These are phyloP conservation scores for Cyphomyrus discorhynchus DNA, from an alignment of 2,113 vertebrate genomes.

Conservation along the genomic window DNA sequence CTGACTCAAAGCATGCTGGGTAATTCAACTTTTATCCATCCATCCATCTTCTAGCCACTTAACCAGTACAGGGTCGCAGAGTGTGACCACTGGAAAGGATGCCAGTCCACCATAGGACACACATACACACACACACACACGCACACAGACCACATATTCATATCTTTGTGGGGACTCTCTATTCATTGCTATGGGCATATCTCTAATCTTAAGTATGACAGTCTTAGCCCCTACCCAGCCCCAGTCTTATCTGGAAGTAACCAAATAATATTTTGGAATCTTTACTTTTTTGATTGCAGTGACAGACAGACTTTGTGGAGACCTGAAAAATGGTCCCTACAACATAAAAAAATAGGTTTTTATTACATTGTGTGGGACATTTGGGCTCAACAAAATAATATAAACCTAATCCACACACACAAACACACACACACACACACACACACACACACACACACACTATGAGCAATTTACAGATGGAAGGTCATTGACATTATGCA, in stretches of 20 bases:
- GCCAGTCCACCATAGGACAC: neutral
- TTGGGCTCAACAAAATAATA: neutral
- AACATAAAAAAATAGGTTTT: neutral
- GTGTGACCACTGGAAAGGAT: neutral
- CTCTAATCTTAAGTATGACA: neutral
- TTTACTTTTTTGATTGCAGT: neutral
- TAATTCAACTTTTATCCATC: neutral
- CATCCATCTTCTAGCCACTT: neutral
- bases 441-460: neutral
- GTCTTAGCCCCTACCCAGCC: neutral
- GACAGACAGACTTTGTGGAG: neutral
- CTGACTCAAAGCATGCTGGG: neutral
- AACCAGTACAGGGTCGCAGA: neutral
- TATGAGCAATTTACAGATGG: neutral
- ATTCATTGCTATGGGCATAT: neutral
- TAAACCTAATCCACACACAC: neutral
- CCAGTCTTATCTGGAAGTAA: neutral
- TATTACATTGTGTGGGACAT: neutral
- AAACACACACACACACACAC: neutral
- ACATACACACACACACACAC: neutral
- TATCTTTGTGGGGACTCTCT: neutral
- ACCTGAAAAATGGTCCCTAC: too few species aligned
- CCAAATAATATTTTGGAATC: neutral
- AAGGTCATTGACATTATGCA: neutral
- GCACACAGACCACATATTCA: neutral